Conservation (phyloP, 2,113 vertebrate species). For the Carassius carassius region DNA sequence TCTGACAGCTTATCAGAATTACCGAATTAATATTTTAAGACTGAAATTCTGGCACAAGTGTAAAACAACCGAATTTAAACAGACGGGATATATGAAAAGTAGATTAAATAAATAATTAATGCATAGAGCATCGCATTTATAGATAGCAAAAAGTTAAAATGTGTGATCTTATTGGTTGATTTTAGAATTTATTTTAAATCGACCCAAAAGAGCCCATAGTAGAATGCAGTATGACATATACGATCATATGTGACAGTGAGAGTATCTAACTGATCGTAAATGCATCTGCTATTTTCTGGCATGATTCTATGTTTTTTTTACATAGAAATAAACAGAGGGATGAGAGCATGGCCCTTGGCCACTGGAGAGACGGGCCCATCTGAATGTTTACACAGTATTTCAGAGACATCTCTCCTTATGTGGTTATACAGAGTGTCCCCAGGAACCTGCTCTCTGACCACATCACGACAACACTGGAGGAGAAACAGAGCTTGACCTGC, state of each 20-base stretch:
- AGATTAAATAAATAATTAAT: neutral
- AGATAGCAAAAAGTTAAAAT: neutral
- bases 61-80: neutral
- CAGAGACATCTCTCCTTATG: constrained; percentile 75
- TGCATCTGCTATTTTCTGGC: neutral
- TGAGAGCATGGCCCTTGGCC: neutral
- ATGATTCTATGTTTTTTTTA: constrained; percentile 1
- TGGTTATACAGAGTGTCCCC: constrained; percentile 69
- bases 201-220: neutral
- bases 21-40: too few relatives aligned
- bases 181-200: neutral
- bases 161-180: neutral
- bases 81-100: neutral
- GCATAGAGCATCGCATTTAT: neutral
- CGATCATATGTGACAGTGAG: neutral
- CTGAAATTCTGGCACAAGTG: neutral
- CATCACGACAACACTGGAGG: constrained; percentile 5
- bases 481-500: constrained; percentile 12
- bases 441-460: constrained; percentile 57
- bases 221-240: neutral
- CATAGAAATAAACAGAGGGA: neutral
- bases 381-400: constrained; percentile 67
- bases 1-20: too few relatives aligned
- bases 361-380: neutral
- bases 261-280: neutral